Evolutionary conservation across 1,140 invertebrate genomes (phyloP).

Genomic region (Hycleus phaleratus): DNA sequence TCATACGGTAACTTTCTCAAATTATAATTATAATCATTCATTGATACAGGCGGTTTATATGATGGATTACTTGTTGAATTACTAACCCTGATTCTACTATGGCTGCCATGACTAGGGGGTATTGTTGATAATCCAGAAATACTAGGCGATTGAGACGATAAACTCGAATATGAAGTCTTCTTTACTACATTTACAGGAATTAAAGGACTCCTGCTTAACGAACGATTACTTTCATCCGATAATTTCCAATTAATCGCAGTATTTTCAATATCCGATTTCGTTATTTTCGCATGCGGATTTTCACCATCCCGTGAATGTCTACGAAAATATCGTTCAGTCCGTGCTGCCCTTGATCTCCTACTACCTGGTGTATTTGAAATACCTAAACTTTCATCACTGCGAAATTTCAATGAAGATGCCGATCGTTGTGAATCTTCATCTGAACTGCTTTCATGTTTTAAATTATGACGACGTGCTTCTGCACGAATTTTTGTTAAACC

Average conservation of each 20-base stretch:
- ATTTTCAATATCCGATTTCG: constrained; percentile 34
- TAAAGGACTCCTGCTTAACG: constrained; percentile 30
- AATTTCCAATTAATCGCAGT: constrained; percentile 20
- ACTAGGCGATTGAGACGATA: constrained; percentile 21
- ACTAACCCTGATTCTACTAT: constrained; percentile 28
- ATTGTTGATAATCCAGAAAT: constrained; percentile 34
- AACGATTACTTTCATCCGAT: constrained; percentile 27
- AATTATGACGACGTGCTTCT: constrained; percentile 52
- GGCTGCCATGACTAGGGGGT: constrained; percentile 34
- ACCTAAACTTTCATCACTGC: constrained; percentile 58
- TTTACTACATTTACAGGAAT: constrained; percentile 9
- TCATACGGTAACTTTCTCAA: constrained; percentile 11
- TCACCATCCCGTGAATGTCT: constrained; percentile 63
- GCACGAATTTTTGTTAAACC: constrained; percentile 53
- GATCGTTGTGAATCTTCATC: constrained; percentile 62
- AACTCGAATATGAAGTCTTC: constrained; percentile 18
- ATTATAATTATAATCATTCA: constrained; percentile 31
- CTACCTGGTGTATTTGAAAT: constrained; percentile 48
- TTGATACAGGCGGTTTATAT: constrained; percentile 31
- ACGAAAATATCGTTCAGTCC: constrained; percentile 71
- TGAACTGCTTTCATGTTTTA: constrained; percentile 58
- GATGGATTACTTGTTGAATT: constrained; percentile 35
- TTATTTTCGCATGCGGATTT: constrained; percentile 38
- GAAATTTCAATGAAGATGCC: constrained; percentile 55
- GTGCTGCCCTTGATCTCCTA: constrained; percentile 53